These are phyloP conservation scores for Bovichtus variegatus DNA, from an alignment of 2,797 vertebrate genomes.

Conservation along the genomic window DNA sequence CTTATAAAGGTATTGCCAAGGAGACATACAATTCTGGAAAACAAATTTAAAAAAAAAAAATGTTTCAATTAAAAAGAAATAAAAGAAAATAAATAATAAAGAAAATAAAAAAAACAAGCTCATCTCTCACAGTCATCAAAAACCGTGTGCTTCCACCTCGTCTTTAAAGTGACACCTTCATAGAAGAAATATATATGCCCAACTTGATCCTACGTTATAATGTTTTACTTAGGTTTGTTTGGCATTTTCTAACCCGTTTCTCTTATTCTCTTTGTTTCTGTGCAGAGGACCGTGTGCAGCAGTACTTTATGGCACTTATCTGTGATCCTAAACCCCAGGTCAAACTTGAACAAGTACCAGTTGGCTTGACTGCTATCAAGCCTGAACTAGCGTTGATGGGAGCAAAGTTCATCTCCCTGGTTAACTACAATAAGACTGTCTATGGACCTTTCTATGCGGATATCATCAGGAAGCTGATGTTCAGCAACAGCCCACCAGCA, in stretches of 20 bases:
- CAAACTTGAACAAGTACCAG: conserved; percentile 85
- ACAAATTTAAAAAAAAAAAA: no score
- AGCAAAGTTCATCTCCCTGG: conserved; percentile 87
- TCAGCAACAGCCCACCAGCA: conserved; percentile 64
- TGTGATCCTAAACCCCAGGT: conserved; percentile 79
- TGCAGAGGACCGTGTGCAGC: conserved; percentile 91
- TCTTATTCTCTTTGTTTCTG: neutral
- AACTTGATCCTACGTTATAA: no score
- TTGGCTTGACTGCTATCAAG: conserved; percentile 89
- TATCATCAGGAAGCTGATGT: conserved; percentile 92
- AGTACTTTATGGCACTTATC: conserved; percentile 89
- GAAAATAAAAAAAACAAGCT: no score
- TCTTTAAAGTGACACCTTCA: no score
- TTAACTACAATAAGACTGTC: conserved; percentile 93
- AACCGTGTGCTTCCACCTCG: no score
- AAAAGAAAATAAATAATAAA: no score
- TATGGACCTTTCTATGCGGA: conserved; percentile 94
- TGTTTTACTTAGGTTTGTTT: neutral
- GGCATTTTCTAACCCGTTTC: conserved; percentile 6
- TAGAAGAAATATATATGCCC: no score
- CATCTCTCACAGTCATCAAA: no score
- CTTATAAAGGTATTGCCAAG: no score
- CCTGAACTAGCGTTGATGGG: conserved; percentile 87
- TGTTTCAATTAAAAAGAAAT: no score
- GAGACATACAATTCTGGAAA: no score